Conservation (phyloP, 2,113 vertebrate species). For the Pomatostomus ruficeps region DNA sequence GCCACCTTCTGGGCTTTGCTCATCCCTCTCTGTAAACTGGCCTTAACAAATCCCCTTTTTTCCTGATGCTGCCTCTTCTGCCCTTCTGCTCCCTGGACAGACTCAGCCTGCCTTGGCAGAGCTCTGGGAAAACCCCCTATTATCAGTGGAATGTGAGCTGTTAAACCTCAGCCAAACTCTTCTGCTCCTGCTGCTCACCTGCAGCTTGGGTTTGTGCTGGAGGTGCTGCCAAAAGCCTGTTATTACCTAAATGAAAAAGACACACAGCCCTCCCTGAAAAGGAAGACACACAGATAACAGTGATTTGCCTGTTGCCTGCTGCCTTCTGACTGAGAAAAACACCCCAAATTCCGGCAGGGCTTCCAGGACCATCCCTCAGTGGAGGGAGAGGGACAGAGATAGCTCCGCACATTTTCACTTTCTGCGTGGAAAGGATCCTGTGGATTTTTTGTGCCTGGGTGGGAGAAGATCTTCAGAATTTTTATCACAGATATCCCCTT, state of each 20-base stretch:
- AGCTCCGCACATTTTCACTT: background rate
- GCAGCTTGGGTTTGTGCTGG: background rate
- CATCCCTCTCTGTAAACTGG: background rate
- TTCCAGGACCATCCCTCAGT: background rate
- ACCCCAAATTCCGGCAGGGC: background rate
- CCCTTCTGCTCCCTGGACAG: background rate
- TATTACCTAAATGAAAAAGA: slow-evolving; percentile 53
- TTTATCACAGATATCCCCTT: background rate
- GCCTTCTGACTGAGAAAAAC: slow-evolving; percentile 9
- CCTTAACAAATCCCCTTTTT: background rate
- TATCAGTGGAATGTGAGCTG: background rate
- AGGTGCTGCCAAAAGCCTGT: slow-evolving; percentile 20
- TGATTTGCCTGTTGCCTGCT: slow-evolving; percentile 46
- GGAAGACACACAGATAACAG: slow-evolving; percentile 39
- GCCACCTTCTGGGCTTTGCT: background rate
- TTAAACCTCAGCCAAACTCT: slow-evolving; percentile 18
- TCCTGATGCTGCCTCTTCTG: background rate
- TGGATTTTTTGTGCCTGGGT: background rate
- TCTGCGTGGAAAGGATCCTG: background rate
- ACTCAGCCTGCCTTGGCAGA: background rate
- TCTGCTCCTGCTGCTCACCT: slow-evolving; percentile 29
- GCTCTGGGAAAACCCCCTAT: background rate
- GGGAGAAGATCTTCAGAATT: background rate
- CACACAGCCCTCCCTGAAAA: background rate
- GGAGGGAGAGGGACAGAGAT: background rate